Evolutionary conservation across 2,113 vertebrate species (phyloP).

Genomic region (Nothobranchius furzeri): DNA sequence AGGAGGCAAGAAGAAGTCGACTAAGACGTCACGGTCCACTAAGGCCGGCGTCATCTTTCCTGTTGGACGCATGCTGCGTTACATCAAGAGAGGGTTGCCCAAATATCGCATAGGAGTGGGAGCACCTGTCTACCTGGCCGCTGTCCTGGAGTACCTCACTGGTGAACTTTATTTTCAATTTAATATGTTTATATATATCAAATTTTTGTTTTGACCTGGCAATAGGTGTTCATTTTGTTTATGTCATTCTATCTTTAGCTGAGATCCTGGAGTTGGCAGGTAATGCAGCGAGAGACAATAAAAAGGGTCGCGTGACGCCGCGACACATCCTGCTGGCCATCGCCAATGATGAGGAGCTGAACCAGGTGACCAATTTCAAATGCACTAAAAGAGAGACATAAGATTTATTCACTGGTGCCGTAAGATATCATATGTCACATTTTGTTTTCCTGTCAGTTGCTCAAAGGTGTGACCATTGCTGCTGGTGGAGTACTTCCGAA

Average conservation of each 20-base stretch:
- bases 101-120: conserved; percentile 96
- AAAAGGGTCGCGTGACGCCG: conserved; percentile 96
- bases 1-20: conserved; percentile 96
- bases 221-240: not conserved
- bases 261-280: conserved; percentile 98
- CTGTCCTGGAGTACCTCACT: conserved; percentile 95
- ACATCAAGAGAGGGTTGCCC: conserved; percentile 93
- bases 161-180: conserved; percentile 74
- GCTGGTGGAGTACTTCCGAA: conserved; percentile 97
- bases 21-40: conserved; percentile 92
- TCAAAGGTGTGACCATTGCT: conserved; percentile 97
- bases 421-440: not conserved
- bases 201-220: too few relatives aligned
- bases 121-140: conserved; percentile 96
- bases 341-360: conserved; percentile 97
- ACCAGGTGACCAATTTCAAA: conserved; percentile 85
- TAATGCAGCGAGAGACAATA: conserved; percentile 97
- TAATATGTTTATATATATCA: not conserved
- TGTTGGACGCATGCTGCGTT: conserved; percentile 96
- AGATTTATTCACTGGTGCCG: not conserved
- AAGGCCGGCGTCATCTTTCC: conserved; percentile 98
- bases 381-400: not conserved
- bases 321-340: conserved; percentile 96
- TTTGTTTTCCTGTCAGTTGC: conserved; percentile 77
- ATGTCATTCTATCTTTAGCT: conserved; percentile 72